Conservation (phyloP, 2,113 vertebrate species). For the Protomyctophum bolini region DNA sequence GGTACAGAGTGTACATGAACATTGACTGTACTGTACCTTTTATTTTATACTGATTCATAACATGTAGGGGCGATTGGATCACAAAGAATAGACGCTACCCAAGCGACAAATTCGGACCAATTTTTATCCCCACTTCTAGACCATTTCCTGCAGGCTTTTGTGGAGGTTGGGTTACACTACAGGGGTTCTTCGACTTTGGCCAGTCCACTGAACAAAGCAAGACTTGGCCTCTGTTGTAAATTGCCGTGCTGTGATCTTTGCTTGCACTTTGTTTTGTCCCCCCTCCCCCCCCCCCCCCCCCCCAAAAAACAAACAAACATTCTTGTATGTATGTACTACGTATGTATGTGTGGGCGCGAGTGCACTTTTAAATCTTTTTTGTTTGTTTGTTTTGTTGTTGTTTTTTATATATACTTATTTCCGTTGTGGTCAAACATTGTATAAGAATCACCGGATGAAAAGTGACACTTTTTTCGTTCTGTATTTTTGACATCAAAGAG, state of each 20-base stretch:
- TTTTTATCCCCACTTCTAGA: neutral
- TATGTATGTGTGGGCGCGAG: slow-evolving; percentile 43
- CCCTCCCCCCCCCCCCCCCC: neutral
- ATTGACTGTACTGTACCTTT: too few relatives aligned
- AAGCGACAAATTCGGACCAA: slow-evolving; percentile 22
- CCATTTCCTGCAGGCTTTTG: neutral
- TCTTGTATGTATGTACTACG: slow-evolving; percentile 54
- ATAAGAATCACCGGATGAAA: slow-evolving; percentile 62
- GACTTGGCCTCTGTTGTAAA: slow-evolving; percentile 68
- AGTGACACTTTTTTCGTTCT: slow-evolving; percentile 62
- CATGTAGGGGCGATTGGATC: slow-evolving; percentile 1
- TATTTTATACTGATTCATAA: slow-evolving; percentile 34
- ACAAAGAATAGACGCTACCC: slow-evolving; percentile 16
- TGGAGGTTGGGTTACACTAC: slow-evolving; percentile 12
- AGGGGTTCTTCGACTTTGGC: neutral
- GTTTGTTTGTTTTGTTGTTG: slow-evolving; percentile 20
- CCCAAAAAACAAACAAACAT: slow-evolving; percentile 56
- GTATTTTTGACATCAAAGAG: slow-evolving; percentile 67
- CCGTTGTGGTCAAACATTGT: slow-evolving; percentile 63
- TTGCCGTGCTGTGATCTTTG: slow-evolving; percentile 78
- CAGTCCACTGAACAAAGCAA: slow-evolving; percentile 11
- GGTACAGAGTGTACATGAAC: neutral
- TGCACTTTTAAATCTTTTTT: slow-evolving; percentile 36
- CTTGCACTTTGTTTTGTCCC: slow-evolving; percentile 66
- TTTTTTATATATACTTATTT: slow-evolving; percentile 16